Base-by-base conservation (phyloP, 2,888 invertebrate species). In the Melikaiella ostensackeni region DNA sequence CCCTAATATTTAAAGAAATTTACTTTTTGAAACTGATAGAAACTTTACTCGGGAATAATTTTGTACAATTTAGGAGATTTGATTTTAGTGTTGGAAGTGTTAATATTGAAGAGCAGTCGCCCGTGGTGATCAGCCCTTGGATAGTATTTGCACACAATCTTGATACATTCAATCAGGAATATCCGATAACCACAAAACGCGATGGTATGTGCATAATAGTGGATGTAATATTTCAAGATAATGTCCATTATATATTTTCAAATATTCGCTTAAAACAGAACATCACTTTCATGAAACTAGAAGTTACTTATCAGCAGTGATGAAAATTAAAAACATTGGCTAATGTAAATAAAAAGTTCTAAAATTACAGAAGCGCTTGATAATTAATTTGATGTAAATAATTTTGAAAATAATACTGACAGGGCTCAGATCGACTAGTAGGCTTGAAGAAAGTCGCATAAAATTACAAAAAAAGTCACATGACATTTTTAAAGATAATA, bases 161-260 rank as follows among this genome's bases (percentile, higher is more conserved):
- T 70, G 46, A 70, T 70, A 30, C 46, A 46, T 70, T 70, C 66
- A 70, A 70, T 70, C 66, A 70, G 30, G 66, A 70, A 70, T 70
- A 9, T 50, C 66, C 46, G 50, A 70, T 70, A 70, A 70, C 66
- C 50, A 50, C 66, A 70, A 50, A 70, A 50, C 27, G 66, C 50
- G 30, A 70, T 70, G 46, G 30, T 70, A 70, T 30, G 66, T 70
- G 50, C 46, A 70, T 70, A 70, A 70, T 70, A 19, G 46, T 3
- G 24, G 42, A 27, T 50, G 46, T 50, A 46, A 70, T 70, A 70
- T 70, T 50, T 50, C n/a, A 30, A 70, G 50, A 70, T 70, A 70
- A 50, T n/a, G 66, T 66, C 42, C 8, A 19, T 27, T 42, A 16
- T 42, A 24, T 42, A 24, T 64, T 42, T 50, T 16, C 4, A 50